phyloP scores from a whole-genome alignment of 2,113 vertebrate species.

The Trinectes maculatus region DNA sequence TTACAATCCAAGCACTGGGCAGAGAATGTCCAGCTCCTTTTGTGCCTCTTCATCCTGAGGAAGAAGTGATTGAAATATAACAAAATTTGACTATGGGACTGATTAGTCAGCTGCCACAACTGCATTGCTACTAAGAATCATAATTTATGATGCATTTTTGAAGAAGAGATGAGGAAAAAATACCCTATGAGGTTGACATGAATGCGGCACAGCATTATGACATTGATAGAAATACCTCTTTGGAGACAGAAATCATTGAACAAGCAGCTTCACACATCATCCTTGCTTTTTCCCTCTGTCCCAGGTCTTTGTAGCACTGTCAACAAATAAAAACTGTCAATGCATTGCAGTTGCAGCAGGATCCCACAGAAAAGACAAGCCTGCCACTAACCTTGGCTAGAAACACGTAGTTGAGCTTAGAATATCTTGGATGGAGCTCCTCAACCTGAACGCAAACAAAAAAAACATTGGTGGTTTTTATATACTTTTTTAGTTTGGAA shows the following conservation, averaged over 20 bases:
- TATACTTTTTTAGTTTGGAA: neutral
- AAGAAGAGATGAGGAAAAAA: neutral
- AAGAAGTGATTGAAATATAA: neutral
- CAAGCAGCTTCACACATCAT: constrained; percentile 88
- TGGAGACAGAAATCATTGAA: constrained; percentile 81
- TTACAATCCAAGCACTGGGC: constrained; percentile 80
- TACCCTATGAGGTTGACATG: neutral
- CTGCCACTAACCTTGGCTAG: constrained; percentile 89
- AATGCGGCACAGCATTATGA: neutral
- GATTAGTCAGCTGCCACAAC: neutral
- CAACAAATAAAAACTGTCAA: constrained; percentile 9
- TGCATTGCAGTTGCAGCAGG: neutral
- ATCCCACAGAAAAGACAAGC: neutral
- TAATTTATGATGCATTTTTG: neutral
- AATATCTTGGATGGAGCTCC: constrained; percentile 90
- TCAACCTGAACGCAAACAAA: constrained; percentile 83
- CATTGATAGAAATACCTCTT: constrained; percentile 83
- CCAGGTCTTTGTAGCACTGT: constrained; percentile 92
- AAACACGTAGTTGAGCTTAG: constrained; percentile 91
- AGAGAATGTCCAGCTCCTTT: constrained; percentile 86
- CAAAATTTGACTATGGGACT: neutral
- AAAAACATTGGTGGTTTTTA: neutral
- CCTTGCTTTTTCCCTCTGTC: constrained; percentile 80
- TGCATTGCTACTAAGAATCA: neutral
- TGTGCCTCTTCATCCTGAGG: constrained; percentile 89